Base-by-base conservation (phyloP, 2,888 invertebrate species). In the Anodontia alba region DNA sequence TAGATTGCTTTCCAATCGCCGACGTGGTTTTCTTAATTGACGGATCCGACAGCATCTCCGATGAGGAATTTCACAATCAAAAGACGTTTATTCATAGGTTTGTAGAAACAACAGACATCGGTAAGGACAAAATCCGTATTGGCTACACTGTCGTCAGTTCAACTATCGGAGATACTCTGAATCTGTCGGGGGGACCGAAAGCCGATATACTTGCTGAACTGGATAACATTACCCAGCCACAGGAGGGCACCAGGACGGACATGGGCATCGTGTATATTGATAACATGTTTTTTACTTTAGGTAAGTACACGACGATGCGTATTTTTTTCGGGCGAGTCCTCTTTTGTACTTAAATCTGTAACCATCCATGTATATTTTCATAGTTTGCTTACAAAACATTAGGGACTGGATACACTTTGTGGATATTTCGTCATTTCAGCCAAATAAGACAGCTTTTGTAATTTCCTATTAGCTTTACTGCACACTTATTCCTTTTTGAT, bases 21-120 rank as follows among this genome's bases (percentile, higher is more conserved):
- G 87, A 87, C 73, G 83, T 87, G 17, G 71, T 87, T 36, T 84
- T 87, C 71, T 72, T 87, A 2, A 20, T 87, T 10, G 87, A 87
- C 71, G 87, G 84, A 1, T 84, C 84, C 1, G 87, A 87, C 74
- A 87, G 87, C 49, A 87, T 87, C 5, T 84, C 87, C 7, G 78
- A 76, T 33, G 71, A 77, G 5, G 87, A 87, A 57, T 87, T 87
- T 43, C 17, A 66, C 12, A 69, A 84, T 42, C 84, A 87, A 46
- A 71, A 49, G 23, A 54, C 83, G n/a, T 80, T 87, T 38, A 62
- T 87, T 42, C 70, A 38, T 26, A 72, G 73, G 0, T 83, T 84
- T 49, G 75, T 84, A 0, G 69, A 83, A 42, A 46, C 46, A 29
- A 72, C 81, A 0, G 78, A 81, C 49, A 71, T 87, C 1, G 73